Evolutionary conservation across 1,140 invertebrate species (phyloP), one percentile per base, ranked within the genome.

Genomic region (Euborellia annulipes): DNA sequence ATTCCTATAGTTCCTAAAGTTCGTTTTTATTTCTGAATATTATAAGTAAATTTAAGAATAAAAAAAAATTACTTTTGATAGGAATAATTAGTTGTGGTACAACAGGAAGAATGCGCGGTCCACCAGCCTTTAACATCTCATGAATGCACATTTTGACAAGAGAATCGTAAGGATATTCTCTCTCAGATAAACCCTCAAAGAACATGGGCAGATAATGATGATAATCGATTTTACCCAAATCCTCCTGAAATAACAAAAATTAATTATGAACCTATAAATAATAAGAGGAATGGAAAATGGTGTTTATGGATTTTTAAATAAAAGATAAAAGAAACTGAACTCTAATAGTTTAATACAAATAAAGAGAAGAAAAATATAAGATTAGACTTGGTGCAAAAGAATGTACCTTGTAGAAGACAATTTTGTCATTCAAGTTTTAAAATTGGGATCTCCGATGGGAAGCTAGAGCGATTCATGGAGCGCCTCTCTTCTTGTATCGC

Each of bases 121-220:
- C 80, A 3, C 87, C 87, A 46, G 82, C 75, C 19, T 79, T 71
- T 4, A 94, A 62, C 65, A 96, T 73, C 56, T 94, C 89, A 44
- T 83, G 69, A 45, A 93, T 85, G n/a, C 87, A 89, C 60, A 85
- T 81, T 48, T 83, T 72, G 2, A 88, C 84, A 54, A 94, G 82
- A 55, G 89, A 87, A 57, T 79, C 86, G 55, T 83, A 93, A 0
- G 91, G 91, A 58, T 88, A 82, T 36, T 75, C 72, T 0, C 73
- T 82, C 67, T 96, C 91, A 22, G 80, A 75, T 6, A 95, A 66
- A 1, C 91, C 91, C 58, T 94, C 89, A 58, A 93, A 94, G 62
- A 96, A 94, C 58, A 95, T 72, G 1, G 91, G 91, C 11, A 96
- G 66, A 59, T 92, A 95, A 60, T 93, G 82, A 58, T 87, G 82